phyloP scores from a whole-genome alignment of 2,888 invertebrate species.

The Oscheius sp. region DNA sequence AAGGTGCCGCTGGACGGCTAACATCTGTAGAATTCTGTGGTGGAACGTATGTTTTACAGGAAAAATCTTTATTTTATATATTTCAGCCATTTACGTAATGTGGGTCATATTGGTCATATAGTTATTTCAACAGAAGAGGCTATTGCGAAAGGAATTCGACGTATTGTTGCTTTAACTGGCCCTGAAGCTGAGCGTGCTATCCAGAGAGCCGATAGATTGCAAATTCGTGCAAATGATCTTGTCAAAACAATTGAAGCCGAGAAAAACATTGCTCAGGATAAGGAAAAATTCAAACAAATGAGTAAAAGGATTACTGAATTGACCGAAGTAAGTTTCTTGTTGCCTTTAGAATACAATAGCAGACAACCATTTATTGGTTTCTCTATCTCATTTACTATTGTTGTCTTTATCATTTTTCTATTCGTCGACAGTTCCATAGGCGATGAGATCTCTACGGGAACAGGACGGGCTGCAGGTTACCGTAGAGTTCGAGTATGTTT shows the following conservation, averaged over 20 bases:
- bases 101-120: conserved; percentile 90
- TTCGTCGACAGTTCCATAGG: conserved; percentile 10
- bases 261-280: conserved; percentile 48
- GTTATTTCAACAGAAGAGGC: conserved; percentile 97
- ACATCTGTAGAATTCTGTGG: conserved; percentile 99
- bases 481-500: conserved; percentile 21
- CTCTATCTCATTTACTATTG: background rate
- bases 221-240: conserved; percentile 46
- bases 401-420: background rate
- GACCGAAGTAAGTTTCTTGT: conserved; percentile 39
- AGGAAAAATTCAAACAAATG: conserved; percentile 73
- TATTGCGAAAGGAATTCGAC: conserved; percentile 94
- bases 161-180: conserved; percentile 96
- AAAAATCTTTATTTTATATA: background rate
- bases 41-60: conserved; percentile 80
- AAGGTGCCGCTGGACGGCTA: conserved; percentile 80
- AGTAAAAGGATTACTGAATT: conserved; percentile 77
- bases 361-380: background rate
- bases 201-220: conserved; percentile 59
- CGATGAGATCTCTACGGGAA: conserved; percentile 13
- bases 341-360: background rate
- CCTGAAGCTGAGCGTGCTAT: conserved; percentile 67
- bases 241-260: conserved; percentile 46
- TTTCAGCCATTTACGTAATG: conserved; percentile 66
- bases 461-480: background rate